Evolutionary conservation across 2,797 vertebrate species (phyloP), one percentile per base, ranked within the genome.

Genomic region (Acanthurus leucopareius): DNA sequence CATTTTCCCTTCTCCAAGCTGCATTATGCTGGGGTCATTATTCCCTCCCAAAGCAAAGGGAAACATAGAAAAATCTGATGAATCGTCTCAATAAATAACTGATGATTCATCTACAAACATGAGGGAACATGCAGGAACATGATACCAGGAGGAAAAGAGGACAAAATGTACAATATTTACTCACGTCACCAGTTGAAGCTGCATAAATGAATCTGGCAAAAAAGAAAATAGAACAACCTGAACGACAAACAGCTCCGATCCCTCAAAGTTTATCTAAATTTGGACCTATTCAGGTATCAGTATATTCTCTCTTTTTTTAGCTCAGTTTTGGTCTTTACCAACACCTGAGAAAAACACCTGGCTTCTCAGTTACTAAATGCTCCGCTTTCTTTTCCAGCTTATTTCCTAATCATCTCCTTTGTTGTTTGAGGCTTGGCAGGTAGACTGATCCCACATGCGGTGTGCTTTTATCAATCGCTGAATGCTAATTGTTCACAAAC

Each of bases 401-500:
- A 17, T 47, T 5, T 17, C 32, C 20, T 44, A 19, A 56, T 14
- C n/a, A 28, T 60, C 11, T 44, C 16, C 28, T 32, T 13, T 59
- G 10, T 10, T 17, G 5, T 63, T 32, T 28, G 60, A n/a, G 15
- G 20, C n/a, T 17, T 6, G 13, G 19, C 19, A 53, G 48, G 48
- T 25, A 16, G 48, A 13, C 48, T 68, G 10, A 44, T 28, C 42
- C 11, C 22, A 57, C 14, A 52, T 58, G 16, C 45, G 17, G 22
- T 10, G 35, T 45, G 19, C 17, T 68, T 65, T 47, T 59, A n/a
- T 47, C 52, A 35, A n/a, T 19, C 54, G 17, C 45, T 45, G 9
- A 42, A 42, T n/a, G 35, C 14, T 54, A 42, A 75, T 8, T 38
- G 53, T 60, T 66, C 16, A 64, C 8, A 38, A 69, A 53, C 47